Conservation (phyloP, 2,888 invertebrate species). For the Lacanobia wlatinum region DNA sequence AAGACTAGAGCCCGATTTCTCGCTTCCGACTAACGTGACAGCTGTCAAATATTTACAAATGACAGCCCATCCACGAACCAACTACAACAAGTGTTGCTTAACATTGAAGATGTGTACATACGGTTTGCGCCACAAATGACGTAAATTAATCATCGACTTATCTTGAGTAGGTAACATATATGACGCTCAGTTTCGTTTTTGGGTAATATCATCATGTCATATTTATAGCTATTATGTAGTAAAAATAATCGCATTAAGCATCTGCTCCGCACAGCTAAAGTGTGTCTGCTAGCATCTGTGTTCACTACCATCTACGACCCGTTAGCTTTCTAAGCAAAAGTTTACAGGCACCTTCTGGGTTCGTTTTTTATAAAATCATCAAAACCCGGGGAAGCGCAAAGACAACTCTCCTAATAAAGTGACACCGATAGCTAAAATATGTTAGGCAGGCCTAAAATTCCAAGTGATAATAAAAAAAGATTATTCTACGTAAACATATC, state of each 20-base stretch:
- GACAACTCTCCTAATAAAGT: background rate
- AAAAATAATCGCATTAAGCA: background rate
- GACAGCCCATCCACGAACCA: too few species aligned
- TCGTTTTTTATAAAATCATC: background rate
- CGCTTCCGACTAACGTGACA: too few species aligned
- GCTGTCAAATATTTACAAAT: too few species aligned
- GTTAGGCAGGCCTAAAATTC: conserved; percentile 9
- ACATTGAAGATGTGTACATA: background rate
- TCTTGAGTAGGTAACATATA: background rate
- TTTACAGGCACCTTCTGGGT: background rate
- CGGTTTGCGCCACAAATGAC: background rate
- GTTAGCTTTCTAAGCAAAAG: background rate
- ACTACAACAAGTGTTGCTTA: too few species aligned
- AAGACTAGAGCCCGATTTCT: too few species aligned
- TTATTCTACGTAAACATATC: background rate
- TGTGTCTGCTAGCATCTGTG: background rate
- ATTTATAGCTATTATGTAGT: background rate
- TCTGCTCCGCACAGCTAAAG: background rate
- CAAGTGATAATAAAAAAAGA: conserved; percentile 13
- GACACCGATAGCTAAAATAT: background rate
- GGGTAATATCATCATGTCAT: background rate
- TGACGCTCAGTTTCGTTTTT: background rate
- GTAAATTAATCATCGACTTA: background rate
- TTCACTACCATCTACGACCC: background rate
- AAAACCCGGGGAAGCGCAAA: too few species aligned